These are phyloP conservation scores for Orchesella cincta DNA, from an alignment of 1,140 invertebrate species.

Conservation along the genomic window DNA sequence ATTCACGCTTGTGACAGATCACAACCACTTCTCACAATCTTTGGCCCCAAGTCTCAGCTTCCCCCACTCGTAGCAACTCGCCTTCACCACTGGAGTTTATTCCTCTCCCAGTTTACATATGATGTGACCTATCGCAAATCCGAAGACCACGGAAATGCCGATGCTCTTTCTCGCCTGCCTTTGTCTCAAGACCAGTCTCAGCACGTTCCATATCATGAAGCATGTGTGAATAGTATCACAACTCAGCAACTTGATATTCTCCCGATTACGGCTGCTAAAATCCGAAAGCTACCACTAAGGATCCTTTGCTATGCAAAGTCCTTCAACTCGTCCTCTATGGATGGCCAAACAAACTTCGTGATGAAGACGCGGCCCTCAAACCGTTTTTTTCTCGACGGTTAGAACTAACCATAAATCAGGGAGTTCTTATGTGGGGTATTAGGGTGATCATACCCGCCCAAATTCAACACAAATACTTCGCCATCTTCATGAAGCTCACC, in stretches of 20 bases:
- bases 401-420: slow-evolving; percentile 12
- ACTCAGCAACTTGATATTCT: neutral
- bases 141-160: slow-evolving; percentile 51
- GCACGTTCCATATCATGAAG: neutral
- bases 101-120: slow-evolving; percentile 54
- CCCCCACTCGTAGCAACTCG: slow-evolving; percentile 53
- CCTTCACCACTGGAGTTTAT: slow-evolving; percentile 54
- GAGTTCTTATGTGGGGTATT: slow-evolving; percentile 51
- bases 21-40: slow-evolving; percentile 57
- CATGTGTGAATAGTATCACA: neutral
- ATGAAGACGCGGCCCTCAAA: neutral
- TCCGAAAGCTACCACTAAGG: neutral
- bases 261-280: neutral
- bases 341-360: neutral
- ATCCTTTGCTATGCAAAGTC: neutral
- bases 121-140: slow-evolving; percentile 53
- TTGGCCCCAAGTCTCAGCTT: slow-evolving; percentile 53
- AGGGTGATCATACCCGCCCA: slow-evolving; percentile 54
- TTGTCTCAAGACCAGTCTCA: neutral
- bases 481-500: slow-evolving; percentile 55
- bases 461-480: slow-evolving; percentile 51
- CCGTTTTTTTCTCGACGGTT: neutral
- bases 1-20: slow-evolving; percentile 58
- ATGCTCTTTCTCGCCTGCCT: slow-evolving; percentile 52
- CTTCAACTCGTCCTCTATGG: neutral